Base-by-base conservation (phyloP, 2,888 invertebrate species). In the Ditula angustiorana region DNA sequence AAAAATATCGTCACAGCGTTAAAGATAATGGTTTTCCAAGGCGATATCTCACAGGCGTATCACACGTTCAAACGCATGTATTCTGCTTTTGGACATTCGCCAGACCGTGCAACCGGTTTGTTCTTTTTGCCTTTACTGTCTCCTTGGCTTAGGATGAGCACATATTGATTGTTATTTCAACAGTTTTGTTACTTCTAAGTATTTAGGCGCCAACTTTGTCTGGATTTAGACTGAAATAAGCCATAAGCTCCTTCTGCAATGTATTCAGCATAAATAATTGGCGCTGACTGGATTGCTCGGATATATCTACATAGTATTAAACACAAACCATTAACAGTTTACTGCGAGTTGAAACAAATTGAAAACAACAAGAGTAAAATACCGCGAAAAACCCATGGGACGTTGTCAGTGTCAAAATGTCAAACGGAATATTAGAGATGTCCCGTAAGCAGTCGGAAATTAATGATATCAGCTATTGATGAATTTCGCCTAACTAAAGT, bases 1-100 rank as follows among this genome's bases (percentile, higher is more conserved):
- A n/a, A n/a, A n/a, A n/a, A n/a, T n/a, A n/a, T n/a, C n/a, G n/a
- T 4, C 3, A 16, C 35, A 37, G 35, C 49, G 49, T 24, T 35
- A 35, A 24, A 37, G 35, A 35, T 52, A 52, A 21, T 11, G 19
- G 13, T n/a, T 23, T 28, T 30, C 19, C n/a, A n/a, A n/a, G 0
- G 33, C 23, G 23, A 46, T 50, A 50, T 59, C 11, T 50, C 19
- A 7, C 49, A 21, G 11, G 16, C 35, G 21, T 46, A 37, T 49
- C 21, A 61, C 47, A 21, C 37, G 47, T 33, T 37, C 28, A 23
- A 30, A 28, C 62, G 23, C 41, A 7, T 30, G 16, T 26, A 23
- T 75, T 72, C 76, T 74, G 75, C 72, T 72, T 76, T 78, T 85
- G 85, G 85, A 77, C 62, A 50, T 52, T 61, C 72, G 83, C 85